Evolutionary conservation across 2,888 invertebrate species (phyloP), one percentile per base, ranked within the genome.

Genomic region (Crioceris asparagi): DNA sequence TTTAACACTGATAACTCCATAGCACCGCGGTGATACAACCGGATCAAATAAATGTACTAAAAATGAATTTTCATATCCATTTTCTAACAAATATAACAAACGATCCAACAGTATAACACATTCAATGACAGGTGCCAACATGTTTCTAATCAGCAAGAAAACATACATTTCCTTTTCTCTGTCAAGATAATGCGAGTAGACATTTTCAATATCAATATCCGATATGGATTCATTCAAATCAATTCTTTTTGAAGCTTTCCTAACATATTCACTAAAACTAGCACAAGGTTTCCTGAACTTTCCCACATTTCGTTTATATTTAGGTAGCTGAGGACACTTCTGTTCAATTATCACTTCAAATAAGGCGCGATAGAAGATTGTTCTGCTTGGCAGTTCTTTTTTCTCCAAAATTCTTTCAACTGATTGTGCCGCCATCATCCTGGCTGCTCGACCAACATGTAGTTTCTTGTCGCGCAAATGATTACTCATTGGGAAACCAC

Each of bases 341-440:
- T 70, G 60, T 34, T 62, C 50, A 8, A 80, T 57, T 2, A 76
- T 47, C 8, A 79, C 69, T 69, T 87, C 79, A 6, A 92, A 67
- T 21, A 90, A 53, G 1, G 88, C 80, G 47, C 92, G 71, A 54
- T 83, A 85, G 49, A 79, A 78, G 29, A 91, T 66, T 5, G 81
- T 75, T 36, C 69, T 71, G 23, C 73, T 69, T 0, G 83, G 77
- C 35, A 76, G 40, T 53, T 77, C 69, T 39, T 68, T 68, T 17
- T 67, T 64, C 7, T 59, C 47, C 19, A 71, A 59, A 27, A 80
- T 76, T 44, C 87, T 68, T 44, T 85, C 80, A n/a, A 83, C 67
- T 0, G 86, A 81, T 59, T 92, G 91, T 0, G 84, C 78, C 0
- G 87, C 84, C 25, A 91, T 61, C 85, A 91, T 91, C 41, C 87